Conservation (phyloP, 2,797 vertebrate species). For the Phataginus tetradactyla region DNA sequence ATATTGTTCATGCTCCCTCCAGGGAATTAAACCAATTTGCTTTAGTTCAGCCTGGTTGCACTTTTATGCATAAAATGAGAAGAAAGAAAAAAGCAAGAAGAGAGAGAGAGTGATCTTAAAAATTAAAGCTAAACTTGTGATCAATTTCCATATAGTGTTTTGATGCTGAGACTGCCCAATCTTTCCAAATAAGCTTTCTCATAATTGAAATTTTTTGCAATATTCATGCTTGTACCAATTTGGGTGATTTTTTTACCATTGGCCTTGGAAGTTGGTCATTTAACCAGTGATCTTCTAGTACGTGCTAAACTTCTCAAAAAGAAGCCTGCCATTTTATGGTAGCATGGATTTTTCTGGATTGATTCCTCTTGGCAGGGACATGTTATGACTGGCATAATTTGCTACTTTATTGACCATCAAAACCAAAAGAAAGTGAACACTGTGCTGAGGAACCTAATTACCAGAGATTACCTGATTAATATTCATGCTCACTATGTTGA, state of each 20-base stretch:
- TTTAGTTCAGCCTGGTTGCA: constrained; percentile 89
- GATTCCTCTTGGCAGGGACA: constrained; percentile 46
- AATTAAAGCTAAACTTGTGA: constrained; percentile 65
- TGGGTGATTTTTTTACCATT: constrained; percentile 7
- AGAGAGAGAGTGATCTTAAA: constrained; percentile 69
- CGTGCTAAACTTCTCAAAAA: constrained; percentile 46
- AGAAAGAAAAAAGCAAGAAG: constrained; percentile 44
- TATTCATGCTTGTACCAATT: not conserved
- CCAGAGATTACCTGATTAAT: constrained; percentile 53
- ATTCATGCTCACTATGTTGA: not conserved
- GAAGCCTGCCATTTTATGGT: not conserved
- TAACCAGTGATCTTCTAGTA: not conserved
- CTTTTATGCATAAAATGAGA: constrained; percentile 86
- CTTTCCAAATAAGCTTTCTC: constrained; percentile 3
- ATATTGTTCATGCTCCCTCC: constrained; percentile 83
- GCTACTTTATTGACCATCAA: constrained; percentile 56
- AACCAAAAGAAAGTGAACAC: constrained; percentile 56
- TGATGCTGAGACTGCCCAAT: not conserved
- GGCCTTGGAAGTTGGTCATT: constrained; percentile 3
- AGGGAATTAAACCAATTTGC: constrained; percentile 88
- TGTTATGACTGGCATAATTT: not conserved
- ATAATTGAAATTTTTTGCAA: not conserved
- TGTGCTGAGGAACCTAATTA: constrained; percentile 57
- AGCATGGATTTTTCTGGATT: not conserved
- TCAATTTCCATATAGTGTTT: constrained; percentile 37